Evolutionary conservation across 1,140 invertebrate species (phyloP).

Genomic region (Bombus waltoni): DNA sequence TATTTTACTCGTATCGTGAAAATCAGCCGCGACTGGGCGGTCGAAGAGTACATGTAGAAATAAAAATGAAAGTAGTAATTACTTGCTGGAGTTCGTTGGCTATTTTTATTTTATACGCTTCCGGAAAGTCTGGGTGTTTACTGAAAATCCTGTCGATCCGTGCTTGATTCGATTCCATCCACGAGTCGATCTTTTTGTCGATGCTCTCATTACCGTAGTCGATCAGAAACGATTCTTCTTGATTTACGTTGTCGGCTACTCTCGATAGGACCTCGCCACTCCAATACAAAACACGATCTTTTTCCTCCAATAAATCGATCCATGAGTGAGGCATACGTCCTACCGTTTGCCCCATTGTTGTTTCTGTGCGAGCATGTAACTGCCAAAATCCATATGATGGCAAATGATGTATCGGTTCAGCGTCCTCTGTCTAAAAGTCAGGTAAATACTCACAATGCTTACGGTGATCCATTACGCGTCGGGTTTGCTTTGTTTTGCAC

Average conservation of each 20-base stretch:
- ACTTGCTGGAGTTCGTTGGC: slow-evolving; percentile 49
- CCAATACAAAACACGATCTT: slow-evolving; percentile 68
- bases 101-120: slow-evolving; percentile 14
- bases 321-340: slow-evolving; percentile 67
- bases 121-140: slow-evolving; percentile 17
- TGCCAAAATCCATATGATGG: not conserved
- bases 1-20: no score
- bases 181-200: slow-evolving; percentile 61
- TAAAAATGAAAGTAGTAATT: slow-evolving; percentile 17
- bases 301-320: slow-evolving; percentile 62
- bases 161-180: slow-evolving; percentile 52
- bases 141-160: slow-evolving; percentile 28
- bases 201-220: slow-evolving; percentile 63
- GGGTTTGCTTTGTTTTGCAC: slow-evolving; percentile 22
- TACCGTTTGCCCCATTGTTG: slow-evolving; percentile 70
- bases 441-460: slow-evolving; percentile 10
- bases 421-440: slow-evolving; percentile 6
- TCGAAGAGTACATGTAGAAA: no score
- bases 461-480: slow-evolving; percentile 7
- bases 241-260: slow-evolving; percentile 65
- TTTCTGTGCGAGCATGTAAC: not conserved
- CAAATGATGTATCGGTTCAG: not conserved
- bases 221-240: slow-evolving; percentile 68
- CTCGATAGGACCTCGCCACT: slow-evolving; percentile 67
- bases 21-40: no score